Evolutionary conservation across 2,888 invertebrate species (phyloP).

Genomic region (Parthenolecanium corni): DNA sequence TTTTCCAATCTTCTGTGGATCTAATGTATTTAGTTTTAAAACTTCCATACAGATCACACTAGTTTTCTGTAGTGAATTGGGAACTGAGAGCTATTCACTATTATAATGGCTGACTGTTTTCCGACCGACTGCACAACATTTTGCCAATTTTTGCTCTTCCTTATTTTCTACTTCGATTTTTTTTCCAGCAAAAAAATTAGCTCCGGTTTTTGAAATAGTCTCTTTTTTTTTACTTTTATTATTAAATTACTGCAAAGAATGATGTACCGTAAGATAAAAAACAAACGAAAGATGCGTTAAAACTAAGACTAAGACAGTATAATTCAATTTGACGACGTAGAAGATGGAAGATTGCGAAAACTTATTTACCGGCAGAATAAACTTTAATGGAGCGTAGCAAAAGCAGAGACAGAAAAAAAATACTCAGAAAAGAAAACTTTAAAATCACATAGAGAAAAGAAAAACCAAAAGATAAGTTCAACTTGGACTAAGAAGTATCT

Average conservation of each 20-base stretch:
- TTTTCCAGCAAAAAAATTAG: not conserved
- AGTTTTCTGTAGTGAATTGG: too few relatives aligned
- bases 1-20: not conserved
- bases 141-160: too few relatives aligned
- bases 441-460: not conserved
- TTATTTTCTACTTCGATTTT: not conserved
- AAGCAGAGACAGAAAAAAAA: not conserved
- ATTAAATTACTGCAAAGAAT: slow-evolving; percentile 17
- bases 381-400: slow-evolving; percentile 22
- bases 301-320: slow-evolving; percentile 16
- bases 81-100: too few relatives aligned
- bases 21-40: too few relatives aligned
- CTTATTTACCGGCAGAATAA: slow-evolving; percentile 24
- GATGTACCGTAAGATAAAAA: slow-evolving; percentile 17
- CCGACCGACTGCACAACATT: too few relatives aligned
- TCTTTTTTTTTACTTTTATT: not conserved
- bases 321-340: slow-evolving; percentile 17
- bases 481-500: too few relatives aligned
- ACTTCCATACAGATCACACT: too few relatives aligned
- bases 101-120: too few relatives aligned
- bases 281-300: slow-evolving; percentile 15
- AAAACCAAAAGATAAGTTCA: not conserved
- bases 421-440: not conserved
- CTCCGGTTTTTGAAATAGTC: slow-evolving; percentile 1
- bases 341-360: slow-evolving; percentile 12